phyloP scores from a whole-genome alignment of 2,797 vertebrate species.

The Clarias pachynema region DNA sequence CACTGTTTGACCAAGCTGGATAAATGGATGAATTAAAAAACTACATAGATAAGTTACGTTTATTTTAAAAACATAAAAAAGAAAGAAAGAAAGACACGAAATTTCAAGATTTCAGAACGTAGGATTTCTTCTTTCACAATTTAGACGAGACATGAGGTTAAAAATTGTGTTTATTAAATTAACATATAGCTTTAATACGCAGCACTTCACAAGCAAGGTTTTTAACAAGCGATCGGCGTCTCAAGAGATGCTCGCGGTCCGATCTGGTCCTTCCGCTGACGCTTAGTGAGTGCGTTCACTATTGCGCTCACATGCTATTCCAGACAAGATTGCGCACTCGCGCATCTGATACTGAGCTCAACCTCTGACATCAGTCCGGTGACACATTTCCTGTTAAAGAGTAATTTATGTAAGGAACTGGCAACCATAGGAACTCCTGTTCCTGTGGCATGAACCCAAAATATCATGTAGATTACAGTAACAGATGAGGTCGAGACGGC shows the following conservation, averaged over 20 bases:
- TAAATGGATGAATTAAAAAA: not conserved
- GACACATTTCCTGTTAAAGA: slow-evolving; percentile 14
- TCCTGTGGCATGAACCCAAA: not conserved
- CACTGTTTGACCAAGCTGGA: not conserved
- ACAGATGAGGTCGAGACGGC: slow-evolving; percentile 71
- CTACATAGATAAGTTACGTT: not conserved
- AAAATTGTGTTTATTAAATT: slow-evolving; percentile 51
- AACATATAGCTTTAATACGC: slow-evolving; percentile 16
- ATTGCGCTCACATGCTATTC: not conserved
- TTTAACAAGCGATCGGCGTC: not conserved
- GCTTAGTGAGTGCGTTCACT: no score
- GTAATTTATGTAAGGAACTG: not conserved
- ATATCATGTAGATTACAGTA: slow-evolving; percentile 66
- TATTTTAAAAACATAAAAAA: no score
- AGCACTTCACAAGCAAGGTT: slow-evolving; percentile 16
- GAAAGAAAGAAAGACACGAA: no score
- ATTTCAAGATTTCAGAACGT: not conserved
- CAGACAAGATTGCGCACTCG: not conserved
- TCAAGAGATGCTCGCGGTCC: not conserved
- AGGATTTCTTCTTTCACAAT: not conserved
- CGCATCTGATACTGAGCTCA: not conserved
- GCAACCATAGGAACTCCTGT: not conserved
- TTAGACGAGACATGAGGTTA: not conserved
- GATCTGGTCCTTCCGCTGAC: not conserved
- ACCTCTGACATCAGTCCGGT: not conserved